Base-by-base conservation (phyloP, 2,113 vertebrate species). In the Leucopsar rothschildi region DNA sequence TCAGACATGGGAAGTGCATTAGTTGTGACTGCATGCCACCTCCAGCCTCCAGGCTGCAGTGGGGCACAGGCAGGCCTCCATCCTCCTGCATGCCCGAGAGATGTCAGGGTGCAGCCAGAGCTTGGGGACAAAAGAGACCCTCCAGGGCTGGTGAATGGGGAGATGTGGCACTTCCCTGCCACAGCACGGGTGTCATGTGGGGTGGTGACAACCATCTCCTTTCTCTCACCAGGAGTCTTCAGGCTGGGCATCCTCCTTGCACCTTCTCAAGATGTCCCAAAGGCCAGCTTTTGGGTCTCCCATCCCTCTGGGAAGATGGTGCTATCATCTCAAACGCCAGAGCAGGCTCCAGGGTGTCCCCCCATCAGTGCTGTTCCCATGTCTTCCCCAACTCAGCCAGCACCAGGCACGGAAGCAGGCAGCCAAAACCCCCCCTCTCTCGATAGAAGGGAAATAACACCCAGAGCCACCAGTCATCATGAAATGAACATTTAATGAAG, bases 401-500 rank as follows among this genome's bases (percentile, higher is more conserved):
- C 59, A 70, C 15, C 24, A 25, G 0, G 1, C 8, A 3, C 0
- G 0, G 56, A 52, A 84, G 29, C 4, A 9, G 28, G 18, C 35
- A 88, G 49, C 35, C 6, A 2, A 90, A 90, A 39, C 22, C 42
- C 53, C 42, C 42, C 21, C 11, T 0, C 57, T 60, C 33, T 52
- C 70, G 23, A 21, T 7, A 0, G 65, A 66, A 59, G 14, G 29
- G 56, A 82, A 96, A 85, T 47, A 95, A 95, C 16, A 79, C 40
- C 31, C 86, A n/a, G 80, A 79, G 52, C 52, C 81, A 1, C 45
- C 81, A 75, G 65, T 61, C 86, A 42, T 97, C 97, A 97, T 96
- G 97, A 98, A 98, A 98, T 97, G 97, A 95, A 96, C 89, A 90
- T 98, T 98, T 97, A 98, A 98, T 98, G 97, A 97, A 96, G 93